phyloP scores from a whole-genome alignment of 2,797 vertebrate genomes.

The Acropternis orthonyx region DNA sequence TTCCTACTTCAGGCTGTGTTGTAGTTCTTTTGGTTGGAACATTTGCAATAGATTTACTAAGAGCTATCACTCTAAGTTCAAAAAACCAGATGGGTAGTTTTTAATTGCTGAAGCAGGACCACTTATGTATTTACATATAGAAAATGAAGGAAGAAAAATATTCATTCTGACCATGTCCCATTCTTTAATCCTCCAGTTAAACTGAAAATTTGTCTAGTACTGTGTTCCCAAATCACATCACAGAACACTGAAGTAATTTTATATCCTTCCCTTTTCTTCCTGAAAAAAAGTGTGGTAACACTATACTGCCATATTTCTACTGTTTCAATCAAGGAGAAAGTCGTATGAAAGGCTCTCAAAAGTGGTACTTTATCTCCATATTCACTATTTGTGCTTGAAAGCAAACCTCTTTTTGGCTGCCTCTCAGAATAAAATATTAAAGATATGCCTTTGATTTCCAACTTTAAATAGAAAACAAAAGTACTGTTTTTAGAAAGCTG shows the following conservation, averaged over 20 bases:
- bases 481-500: constrained; percentile 17
- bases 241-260: constrained; percentile 29
- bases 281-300: neutral
- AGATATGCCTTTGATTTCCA: constrained; percentile 1
- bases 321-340: constrained; percentile 41
- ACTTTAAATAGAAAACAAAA: constrained; percentile 59
- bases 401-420: neutral
- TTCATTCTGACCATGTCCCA: neutral
- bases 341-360: constrained; percentile 28
- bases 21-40: neutral
- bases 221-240: neutral
- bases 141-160: constrained; percentile 20
- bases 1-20: neutral
- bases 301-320: neutral
- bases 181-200: constrained; percentile 36
- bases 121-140: neutral
- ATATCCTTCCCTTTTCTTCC: neutral
- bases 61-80: constrained; percentile 37
- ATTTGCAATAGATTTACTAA: constrained; percentile 13
- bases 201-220: neutral
- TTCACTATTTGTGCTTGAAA: constrained; percentile 18
- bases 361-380: constrained; percentile 28
- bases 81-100: constrained; percentile 17
- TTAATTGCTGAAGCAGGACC: neutral
- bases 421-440: constrained; percentile 21